Base-by-base conservation (phyloP, 2,113 vertebrate genomes). In the Dissostichus mawsoni region DNA sequence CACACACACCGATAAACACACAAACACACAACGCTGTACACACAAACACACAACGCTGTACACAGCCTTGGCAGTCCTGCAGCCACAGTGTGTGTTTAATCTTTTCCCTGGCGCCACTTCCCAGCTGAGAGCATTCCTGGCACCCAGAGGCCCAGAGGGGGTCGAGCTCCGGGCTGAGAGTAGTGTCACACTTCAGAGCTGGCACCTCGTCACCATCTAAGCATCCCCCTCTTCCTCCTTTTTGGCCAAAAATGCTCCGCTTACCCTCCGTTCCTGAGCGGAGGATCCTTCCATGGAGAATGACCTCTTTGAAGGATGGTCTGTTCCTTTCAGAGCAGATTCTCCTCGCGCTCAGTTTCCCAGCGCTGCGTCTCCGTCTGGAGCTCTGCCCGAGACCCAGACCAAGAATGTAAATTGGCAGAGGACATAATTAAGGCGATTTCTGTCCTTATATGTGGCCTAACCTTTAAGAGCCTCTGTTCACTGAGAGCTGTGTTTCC, bases 301-400 rank as follows among this genome's bases (percentile, higher is more conserved):
- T 87, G 87, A 86, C 82, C 84, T 81, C 87, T 93, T 92, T 93
- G 84, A 92, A 90, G 84, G 92, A 93, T 89, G 84, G 90, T 90
- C 89, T 87, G 86, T 84, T 89, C 86, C 81, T 92, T 93, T 93
- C 82, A 92, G 88, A 23, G 71, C 63, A 86, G 89, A 93, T 94
- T 94, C 92, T 93, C 90, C 91, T 92, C 88, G 86, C 91, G 52
- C 82, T 86, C 87, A 87, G 85, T 92, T 94, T 94, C 93, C 92
- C 92, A 94, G 92, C 88, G 67, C 83, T 89, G 86, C 78, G 18
- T 89, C 90, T 81, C 71, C 69, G 68, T 78, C 84, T 92, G 90
- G 86, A 87, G 20, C 72, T 63, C 67, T 74, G 91, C 91, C 91
- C 52, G 23, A 80, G 74, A 55, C 67, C 78, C 70, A 64, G 76